Evolutionary conservation across 35 echinoderm and acorn worm species (phyloP).

Genomic region (Ophioderma brevispina): DNA sequence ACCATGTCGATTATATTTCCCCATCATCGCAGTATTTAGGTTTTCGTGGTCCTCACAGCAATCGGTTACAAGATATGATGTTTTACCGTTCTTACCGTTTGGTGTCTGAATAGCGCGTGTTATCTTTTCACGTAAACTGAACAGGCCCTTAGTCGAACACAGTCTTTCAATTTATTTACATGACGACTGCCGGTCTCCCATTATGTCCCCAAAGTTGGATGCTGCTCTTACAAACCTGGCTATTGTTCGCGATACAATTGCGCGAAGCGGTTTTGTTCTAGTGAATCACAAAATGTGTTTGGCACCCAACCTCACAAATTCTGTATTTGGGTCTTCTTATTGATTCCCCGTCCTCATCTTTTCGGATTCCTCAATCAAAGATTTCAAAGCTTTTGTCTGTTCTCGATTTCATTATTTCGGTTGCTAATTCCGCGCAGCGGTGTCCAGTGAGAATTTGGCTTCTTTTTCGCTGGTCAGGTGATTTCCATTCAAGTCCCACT

Average conservation of each 20-base stretch:
- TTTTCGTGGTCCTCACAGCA: not conserved
- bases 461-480: slow-evolving; percentile 11
- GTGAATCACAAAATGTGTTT: slow-evolving; percentile 2
- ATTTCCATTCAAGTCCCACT: slow-evolving; percentile 27
- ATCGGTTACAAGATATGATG: not conserved
- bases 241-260: not conserved
- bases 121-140: slow-evolving; percentile 16
- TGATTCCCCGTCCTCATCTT: not conserved
- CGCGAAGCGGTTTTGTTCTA: slow-evolving; percentile 6
- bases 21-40: not conserved
- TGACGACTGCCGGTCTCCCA: slow-evolving; percentile 15
- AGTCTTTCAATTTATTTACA: not conserved
- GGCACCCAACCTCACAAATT: not conserved
- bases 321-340: not conserved
- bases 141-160: not conserved
- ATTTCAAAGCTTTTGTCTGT: not conserved
- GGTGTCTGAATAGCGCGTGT: slow-evolving; percentile 15
- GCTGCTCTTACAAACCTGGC: not conserved
- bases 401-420: not conserved
- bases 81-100: not conserved
- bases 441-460: not conserved
- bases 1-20: not conserved
- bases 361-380: not conserved
- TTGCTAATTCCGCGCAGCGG: not conserved
- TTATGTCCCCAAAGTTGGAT: not conserved